Evolutionary conservation across 2,113 vertebrate genomes (phyloP), one percentile per base, ranked within the genome.

Genomic region (Dipodomys spectabilis): DNA sequence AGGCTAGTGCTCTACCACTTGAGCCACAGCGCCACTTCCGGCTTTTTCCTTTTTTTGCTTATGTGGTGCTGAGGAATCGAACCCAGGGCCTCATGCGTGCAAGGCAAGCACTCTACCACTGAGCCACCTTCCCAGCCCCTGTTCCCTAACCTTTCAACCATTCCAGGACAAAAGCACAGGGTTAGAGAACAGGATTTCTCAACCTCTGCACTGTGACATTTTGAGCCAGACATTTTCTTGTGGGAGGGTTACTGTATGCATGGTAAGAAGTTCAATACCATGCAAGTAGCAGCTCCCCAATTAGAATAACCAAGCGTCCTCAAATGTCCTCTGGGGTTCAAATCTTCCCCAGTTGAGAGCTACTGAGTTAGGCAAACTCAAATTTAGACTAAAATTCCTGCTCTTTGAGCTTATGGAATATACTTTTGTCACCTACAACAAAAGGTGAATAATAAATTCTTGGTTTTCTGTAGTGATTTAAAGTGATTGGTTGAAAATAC

Each of bases 401-500:
- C 13, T 85, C 72, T 93, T 25, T 88, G 68, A 91, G 6, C n/a
- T 90, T 75, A 80, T 73, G 30, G 20, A 90, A 72, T 30, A 53
- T 92, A 83, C 10, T 82, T 87, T 86, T 44, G n/a, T 96, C 35
- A 92, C 86, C 62, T 83, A 60, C 68, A 91, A 81, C 74, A 84
- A 0, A 60, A 19, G 84, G 9, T n/a, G 53, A 75, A 88, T 88
- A 82, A 86, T 88, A 86, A 81, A 88, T 45, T 78, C 25, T 82
- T 65, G 45, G 7, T 81, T 88, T 88, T 67, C 57, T 35, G 13
- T 89, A 65, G n/a, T 75, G 39, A 74, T 89, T 81, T 39, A 44
- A 74, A 81, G 77, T 60, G 22, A 60, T 68, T 57, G 28, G 82
- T 92, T 80, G 73, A 82, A 94, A 89, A 89, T 39, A 82, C 67